These are phyloP conservation scores for Oscheius sp. DNA, from an alignment of 2,888 invertebrate species.

Conservation along the genomic window DNA sequence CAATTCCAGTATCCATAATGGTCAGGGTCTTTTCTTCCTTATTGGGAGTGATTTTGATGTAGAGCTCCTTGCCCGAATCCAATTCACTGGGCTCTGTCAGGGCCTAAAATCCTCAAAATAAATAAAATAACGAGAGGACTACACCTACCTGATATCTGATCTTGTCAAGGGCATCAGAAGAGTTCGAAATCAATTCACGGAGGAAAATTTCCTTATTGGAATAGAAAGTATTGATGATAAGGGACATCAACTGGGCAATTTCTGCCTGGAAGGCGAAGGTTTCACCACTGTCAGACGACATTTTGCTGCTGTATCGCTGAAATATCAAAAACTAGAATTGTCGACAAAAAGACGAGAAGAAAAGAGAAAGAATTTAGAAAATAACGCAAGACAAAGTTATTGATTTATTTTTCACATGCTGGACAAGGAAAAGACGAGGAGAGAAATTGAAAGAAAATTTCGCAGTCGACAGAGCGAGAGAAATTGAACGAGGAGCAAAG, in stretches of 20 bases:
- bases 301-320: neutral
- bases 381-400: neutral
- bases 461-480: neutral
- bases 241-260: slow-evolving; percentile 96
- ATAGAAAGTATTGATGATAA: slow-evolving; percentile 99
- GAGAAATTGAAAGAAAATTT: neutral
- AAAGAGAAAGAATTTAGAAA: neutral
- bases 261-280: slow-evolving; percentile 99
- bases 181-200: slow-evolving; percentile 97
- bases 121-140: neutral
- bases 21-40: slow-evolving; percentile 93
- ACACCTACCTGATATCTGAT: slow-evolving; percentile 85
- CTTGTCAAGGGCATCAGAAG: slow-evolving; percentile 86
- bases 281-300: slow-evolving; percentile 77
- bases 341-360: neutral
- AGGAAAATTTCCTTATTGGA: slow-evolving; percentile 90
- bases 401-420: neutral
- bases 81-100: slow-evolving; percentile 94
- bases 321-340: neutral
- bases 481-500: neutral
- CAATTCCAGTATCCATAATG: slow-evolving; percentile 84
- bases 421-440: neutral
- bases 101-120: slow-evolving; percentile 77
- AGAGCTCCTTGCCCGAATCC: slow-evolving; percentile 91
- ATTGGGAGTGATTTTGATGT: slow-evolving; percentile 95